Evolutionary conservation across 2,888 invertebrate species (phyloP), one percentile per base, ranked within the genome.

Genomic region (Leucania comma): DNA sequence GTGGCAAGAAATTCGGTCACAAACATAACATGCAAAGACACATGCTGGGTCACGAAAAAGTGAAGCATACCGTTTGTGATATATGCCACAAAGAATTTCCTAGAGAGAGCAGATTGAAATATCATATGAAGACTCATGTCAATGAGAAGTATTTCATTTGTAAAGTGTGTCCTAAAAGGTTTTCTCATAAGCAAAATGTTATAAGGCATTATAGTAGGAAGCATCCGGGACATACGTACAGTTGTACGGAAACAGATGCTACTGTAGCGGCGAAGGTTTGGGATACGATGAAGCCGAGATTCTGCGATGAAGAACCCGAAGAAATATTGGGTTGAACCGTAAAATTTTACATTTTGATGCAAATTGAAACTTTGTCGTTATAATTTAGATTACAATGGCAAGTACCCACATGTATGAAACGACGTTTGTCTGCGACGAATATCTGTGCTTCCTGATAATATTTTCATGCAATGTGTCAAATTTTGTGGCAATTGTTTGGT

Each of bases 1-100:
- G 95, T 38, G 22, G 86, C 56, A 94, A 93, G 59, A 57, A 59
- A 0, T 95, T 95, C 50, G 87, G 93, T 0, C 85, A 85, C 8
- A 93, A 93, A 65, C 93, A 93, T 17, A 94, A 94, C 42, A 92
- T 93, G 92, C 87, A 91, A 14, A 57, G 93, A 0, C 94, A 94
- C 32, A 81, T 87, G 1, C 2, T 88, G 0, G 83, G 92, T 1
- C 94, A 94, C 17, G 83, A 86, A 0, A 90, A 91, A 38, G 81
- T 90, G 0, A 94, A 94, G 50, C 87, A 91, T 4, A 68, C 93
- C 0, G 89, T 89, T 0, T 94, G 94, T 32, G 88, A 88, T n/a
- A 84, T 94, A 0, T 94, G 94, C 17, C 85, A 90, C 3, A 94
- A 92, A 20, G 84, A 85, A 14, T 94, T 94, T 17, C 94, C 94